Evolutionary conservation across 2,113 vertebrate species (phyloP), one percentile per base, ranked within the genome.

Genomic region (Marcusenius ussheri): DNA sequence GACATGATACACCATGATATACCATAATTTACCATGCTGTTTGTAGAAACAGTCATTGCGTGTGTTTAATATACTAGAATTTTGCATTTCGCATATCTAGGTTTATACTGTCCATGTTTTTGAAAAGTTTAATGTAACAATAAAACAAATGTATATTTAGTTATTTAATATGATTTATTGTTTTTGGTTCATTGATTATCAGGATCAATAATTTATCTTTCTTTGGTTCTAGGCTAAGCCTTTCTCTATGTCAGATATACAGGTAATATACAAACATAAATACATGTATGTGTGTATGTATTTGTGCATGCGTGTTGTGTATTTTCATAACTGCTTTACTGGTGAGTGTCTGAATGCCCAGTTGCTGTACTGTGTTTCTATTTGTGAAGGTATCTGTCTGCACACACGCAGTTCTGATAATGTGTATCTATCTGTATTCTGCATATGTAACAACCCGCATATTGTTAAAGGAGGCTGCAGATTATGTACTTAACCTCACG

Each of bases 191-290:
- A 19, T 88, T 21, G 11, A 27, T 51, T 58, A 19, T 62, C 47
- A n/a, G 27, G 19, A 66, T 84, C 24, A 90, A 50, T 50, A 66
- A 47, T 89, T 87, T 31, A 51, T 58, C 49, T 46, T 21, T 83
- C 45, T 84, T 89, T 46, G 89, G 90, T 90, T 90, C 2, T 89
- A 95, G 95, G 93, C 39, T 46, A 90, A 91, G 42, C 91, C 90
- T 0, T 90, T 93, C 1, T 89, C 89, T 21, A 85, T 88, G 83
- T 94, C 94, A 49, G 93, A 93, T 90, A 91, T 93, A 19, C 92
- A 95, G 93, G 94, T 95, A 94, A 94, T 39, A 51, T 50, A 21
- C 35, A 35, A 39, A 17, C 27, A 19, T 87, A 31, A 47, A 31
- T 86, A n/a, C 17, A 46, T 53, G 49, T 42, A 35, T 84, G 39